phyloP scores from a whole-genome alignment of 2,888 invertebrate genomes.

The Bombylius discolor region DNA sequence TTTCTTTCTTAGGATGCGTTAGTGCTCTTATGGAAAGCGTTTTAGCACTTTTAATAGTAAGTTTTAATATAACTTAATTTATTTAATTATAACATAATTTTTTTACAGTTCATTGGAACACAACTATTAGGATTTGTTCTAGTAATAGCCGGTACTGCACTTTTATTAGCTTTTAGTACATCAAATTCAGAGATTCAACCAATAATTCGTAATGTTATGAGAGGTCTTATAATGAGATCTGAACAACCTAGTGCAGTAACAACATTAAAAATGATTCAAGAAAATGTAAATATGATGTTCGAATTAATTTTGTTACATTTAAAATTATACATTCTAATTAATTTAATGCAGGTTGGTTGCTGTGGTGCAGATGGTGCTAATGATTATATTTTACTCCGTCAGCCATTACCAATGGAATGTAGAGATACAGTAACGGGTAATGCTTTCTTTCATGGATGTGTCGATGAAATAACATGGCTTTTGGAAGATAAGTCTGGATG shows the following conservation, averaged over 20 bases:
- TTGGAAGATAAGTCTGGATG: conserved; percentile 71
- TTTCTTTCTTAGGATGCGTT: conserved; percentile 69
- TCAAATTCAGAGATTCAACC: conserved; percentile 70
- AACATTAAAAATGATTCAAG: conserved; percentile 67
- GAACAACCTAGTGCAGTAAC: conserved; percentile 52
- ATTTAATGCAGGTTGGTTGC: conserved; percentile 57
- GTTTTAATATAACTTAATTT: too few species aligned
- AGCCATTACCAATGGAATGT: conserved; percentile 72
- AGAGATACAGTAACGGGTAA: conserved; percentile 80
- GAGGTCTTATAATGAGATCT: conserved; percentile 61
- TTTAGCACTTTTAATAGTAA: conserved; percentile 54
- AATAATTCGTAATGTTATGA: conserved; percentile 55
- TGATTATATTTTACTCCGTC: conserved; percentile 63
- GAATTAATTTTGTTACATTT: not conserved
- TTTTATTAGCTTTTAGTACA: conserved; percentile 67
- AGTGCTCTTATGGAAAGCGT: conserved; percentile 68
- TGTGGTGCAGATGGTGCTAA: conserved; percentile 79
- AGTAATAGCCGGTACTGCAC: conserved; percentile 59
- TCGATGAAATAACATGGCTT: conserved; percentile 79
- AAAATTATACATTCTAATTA: conserved; percentile 6
- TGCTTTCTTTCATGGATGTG: conserved; percentile 77
- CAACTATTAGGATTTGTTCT: conserved; percentile 59
- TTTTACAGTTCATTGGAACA: conserved; percentile 53
- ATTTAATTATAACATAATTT: too few species aligned
- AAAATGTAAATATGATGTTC: conserved; percentile 50